These are phyloP conservation scores for Gila robusta DNA, from an alignment of 2,797 vertebrate genomes.

Conservation along the genomic window DNA sequence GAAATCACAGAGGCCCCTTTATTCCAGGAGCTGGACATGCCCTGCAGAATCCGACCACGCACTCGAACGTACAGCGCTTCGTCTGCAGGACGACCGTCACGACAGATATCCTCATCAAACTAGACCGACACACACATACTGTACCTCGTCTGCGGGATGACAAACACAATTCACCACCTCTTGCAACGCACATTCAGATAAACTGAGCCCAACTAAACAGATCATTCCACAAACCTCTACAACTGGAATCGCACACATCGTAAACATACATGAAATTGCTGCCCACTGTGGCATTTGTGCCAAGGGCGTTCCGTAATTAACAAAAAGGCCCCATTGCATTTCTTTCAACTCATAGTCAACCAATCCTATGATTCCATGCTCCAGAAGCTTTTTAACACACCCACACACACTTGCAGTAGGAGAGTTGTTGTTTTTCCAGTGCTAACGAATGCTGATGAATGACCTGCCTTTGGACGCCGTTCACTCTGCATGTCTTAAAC, in stretches of 20 bases:
- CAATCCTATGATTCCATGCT: constrained; percentile 2
- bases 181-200: background rate
- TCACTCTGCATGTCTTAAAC: constrained; percentile 67
- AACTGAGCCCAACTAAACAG: constrained; percentile 12
- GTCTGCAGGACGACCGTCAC: constrained; percentile 80
- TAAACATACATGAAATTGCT: background rate
- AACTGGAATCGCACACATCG: background rate
- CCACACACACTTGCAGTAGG: constrained; percentile 33
- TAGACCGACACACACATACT: constrained; percentile 59
- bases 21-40: constrained; percentile 92
- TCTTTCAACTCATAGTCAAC: background rate
- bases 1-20: constrained; percentile 91
- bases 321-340: background rate
- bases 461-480: constrained; percentile 70
- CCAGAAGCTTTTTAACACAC: constrained; percentile 8
- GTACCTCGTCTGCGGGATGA: constrained; percentile 29
- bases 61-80: constrained; percentile 94
- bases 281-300: background rate
- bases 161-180: constrained; percentile 47
- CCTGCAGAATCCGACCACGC: constrained; percentile 88
- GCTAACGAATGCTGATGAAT: constrained; percentile 55
- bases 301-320: background rate
- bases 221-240: constrained; percentile 16
- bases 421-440: constrained; percentile 27
- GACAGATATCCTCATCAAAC: constrained; percentile 66